phyloP scores from a whole-genome alignment of 2,797 vertebrate species.

The Acanthornis magna region DNA sequence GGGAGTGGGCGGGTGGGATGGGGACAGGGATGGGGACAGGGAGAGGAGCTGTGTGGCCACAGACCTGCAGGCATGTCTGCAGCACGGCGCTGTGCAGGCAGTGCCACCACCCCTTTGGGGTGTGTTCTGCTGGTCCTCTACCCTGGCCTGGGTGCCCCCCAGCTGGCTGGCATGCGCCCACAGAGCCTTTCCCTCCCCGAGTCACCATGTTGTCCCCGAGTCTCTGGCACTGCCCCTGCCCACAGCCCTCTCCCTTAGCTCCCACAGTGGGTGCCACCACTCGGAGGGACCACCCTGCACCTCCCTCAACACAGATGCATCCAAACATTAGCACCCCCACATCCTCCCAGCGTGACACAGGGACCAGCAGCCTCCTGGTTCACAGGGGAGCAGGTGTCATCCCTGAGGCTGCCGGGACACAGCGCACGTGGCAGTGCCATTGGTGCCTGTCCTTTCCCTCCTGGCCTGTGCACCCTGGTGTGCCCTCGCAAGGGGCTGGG shows the following conservation, averaged over 20 bases:
- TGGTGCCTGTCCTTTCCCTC: neutral
- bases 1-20: neutral
- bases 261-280: neutral
- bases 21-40: neutral
- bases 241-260: accelerated
- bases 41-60: neutral
- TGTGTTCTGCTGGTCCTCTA: neutral
- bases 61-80: neutral
- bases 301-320: neutral
- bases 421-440: neutral
- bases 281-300: neutral
- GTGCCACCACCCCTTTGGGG: neutral
- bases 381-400: neutral
- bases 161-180: accelerated
- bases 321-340: neutral
- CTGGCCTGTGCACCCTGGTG: neutral
- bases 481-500: neutral
- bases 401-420: neutral
- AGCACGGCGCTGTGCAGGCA: neutral
- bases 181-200: accelerated
- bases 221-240: neutral
- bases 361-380: neutral
- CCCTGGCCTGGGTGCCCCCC: neutral
- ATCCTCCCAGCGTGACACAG: neutral
- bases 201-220: accelerated